These are phyloP conservation scores for Tachina lurida DNA, from an alignment of 2,888 invertebrate species.

Conservation along the genomic window DNA sequence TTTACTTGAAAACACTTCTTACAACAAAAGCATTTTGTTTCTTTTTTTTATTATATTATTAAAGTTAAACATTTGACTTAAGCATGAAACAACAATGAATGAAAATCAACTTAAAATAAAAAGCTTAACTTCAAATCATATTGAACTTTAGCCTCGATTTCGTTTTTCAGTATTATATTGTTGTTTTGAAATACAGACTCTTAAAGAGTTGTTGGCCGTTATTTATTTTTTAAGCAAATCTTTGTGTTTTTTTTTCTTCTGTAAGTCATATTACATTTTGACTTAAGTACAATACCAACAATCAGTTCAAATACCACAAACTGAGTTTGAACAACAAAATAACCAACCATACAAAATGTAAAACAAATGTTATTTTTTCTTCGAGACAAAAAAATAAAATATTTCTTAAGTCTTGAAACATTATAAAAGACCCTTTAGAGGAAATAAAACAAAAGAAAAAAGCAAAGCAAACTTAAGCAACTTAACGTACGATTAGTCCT, in stretches of 20 bases:
- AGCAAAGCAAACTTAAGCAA: not conserved
- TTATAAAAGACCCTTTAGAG: conserved; percentile 46
- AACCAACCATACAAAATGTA: conserved; percentile 38
- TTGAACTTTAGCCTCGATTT: conserved; percentile 68
- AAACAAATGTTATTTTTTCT: conserved; percentile 45
- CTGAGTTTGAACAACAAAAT: conserved; percentile 16
- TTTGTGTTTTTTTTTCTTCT: conserved; percentile 20
- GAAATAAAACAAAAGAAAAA: not conserved
- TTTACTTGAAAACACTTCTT: conserved; percentile 16
- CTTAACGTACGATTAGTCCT: conserved; percentile 57
- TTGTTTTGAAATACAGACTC: conserved; percentile 48
- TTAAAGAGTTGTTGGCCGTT: conserved; percentile 55
- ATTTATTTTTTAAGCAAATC: conserved; percentile 5
- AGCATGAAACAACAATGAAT: conserved; percentile 31
- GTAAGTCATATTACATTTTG: conserved; percentile 70
- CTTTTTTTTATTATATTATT: not conserved
- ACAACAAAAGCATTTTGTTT: not conserved
- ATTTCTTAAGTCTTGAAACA: conserved; percentile 48
- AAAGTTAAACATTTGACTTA: conserved; percentile 14
- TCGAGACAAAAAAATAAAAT: conserved; percentile 19
- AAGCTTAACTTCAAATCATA: conserved; percentile 66
- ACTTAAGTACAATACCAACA: conserved; percentile 57
- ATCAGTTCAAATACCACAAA: conserved; percentile 57
- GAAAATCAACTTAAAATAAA: conserved; percentile 43
- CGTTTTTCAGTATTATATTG: conserved; percentile 55